phyloP scores from a whole-genome alignment of 2,797 vertebrate species.

The Synanceia verrucosa region DNA sequence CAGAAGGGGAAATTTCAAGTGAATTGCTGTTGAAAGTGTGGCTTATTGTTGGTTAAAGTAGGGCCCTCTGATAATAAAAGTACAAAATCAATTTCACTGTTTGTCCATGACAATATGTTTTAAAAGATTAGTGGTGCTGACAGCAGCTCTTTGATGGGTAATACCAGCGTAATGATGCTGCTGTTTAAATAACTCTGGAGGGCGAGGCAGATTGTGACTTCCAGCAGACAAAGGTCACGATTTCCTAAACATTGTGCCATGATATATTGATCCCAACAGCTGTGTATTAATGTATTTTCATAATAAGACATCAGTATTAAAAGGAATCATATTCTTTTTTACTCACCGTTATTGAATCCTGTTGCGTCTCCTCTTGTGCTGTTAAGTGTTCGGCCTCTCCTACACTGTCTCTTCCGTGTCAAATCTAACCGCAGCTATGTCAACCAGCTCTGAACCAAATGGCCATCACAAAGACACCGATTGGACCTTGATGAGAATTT shows the following conservation, averaged over 20 bases:
- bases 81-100: too few relatives aligned
- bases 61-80: background rate
- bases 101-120: background rate
- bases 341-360: constrained; percentile 54
- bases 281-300: background rate
- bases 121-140: background rate
- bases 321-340: background rate
- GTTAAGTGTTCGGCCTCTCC: constrained; percentile 25
- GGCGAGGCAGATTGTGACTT: constrained; percentile 38
- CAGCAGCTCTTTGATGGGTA: constrained; percentile 13
- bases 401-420: constrained; percentile 17
- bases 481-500: constrained; percentile 18
- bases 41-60: background rate
- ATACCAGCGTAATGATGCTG: constrained; percentile 40
- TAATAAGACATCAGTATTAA: background rate
- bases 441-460: constrained; percentile 35
- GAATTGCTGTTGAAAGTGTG: background rate
- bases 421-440: constrained; percentile 19
- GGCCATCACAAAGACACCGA: constrained; percentile 6
- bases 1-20: too few relatives aligned
- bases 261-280: constrained; percentile 7
- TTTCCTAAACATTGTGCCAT: constrained; percentile 32
- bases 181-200: constrained; percentile 52
- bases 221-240: constrained; percentile 50
- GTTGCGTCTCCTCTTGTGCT: constrained; percentile 22